Base-by-base conservation (phyloP, 2,113 vertebrate genomes). In the Conger conger region DNA sequence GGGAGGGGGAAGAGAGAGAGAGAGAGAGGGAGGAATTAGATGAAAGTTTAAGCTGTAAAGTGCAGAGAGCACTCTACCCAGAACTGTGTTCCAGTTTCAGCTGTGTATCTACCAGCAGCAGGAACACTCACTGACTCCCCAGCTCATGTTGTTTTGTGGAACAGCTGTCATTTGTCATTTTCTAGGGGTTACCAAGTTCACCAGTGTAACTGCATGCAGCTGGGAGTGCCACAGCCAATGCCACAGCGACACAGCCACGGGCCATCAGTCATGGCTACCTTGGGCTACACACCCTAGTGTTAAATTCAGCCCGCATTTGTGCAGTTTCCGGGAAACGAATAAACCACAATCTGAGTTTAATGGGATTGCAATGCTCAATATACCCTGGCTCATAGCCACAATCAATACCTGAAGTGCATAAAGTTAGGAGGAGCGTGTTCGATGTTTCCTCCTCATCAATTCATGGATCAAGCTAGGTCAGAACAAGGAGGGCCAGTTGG, bases 31-130 rank as follows among this genome's bases (percentile, higher is more conserved):
- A 33, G 68, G n/a, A 33, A 13, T 2, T 0, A 63, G 57, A 63
- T n/a, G n/a, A 63, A 63, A 13, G 45, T 42, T 4, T 42, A 9
- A 42, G 40, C 40, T 42, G 40, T 42, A 42, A 9, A 42, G 40
- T 42, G 4, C 40, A 50, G 45, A 13, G 57, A 23, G 57, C 57
- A 63, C 20, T 63, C 20, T 63, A 27, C 42, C 37, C 35, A 89
- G 91, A 50, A 79, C 60, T 79, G 79, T 37, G 80, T 76, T 82
- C 87, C 89, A 88, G 89, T 89, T 92, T 88, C 86, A 92, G 91
- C 86, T 68, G 60, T n/a, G 27, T n/a, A 91, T 88, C 84, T 90
- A 91, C 89, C 87, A 84, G 73, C 87, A 87, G 73, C 92, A 90
- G 86, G 88, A 89, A 90, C 93, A 91, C 88, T 90, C 87, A 90